phyloP scores from a whole-genome alignment of 2,797 vertebrate species.

The Chrysocyon brachyurus region DNA sequence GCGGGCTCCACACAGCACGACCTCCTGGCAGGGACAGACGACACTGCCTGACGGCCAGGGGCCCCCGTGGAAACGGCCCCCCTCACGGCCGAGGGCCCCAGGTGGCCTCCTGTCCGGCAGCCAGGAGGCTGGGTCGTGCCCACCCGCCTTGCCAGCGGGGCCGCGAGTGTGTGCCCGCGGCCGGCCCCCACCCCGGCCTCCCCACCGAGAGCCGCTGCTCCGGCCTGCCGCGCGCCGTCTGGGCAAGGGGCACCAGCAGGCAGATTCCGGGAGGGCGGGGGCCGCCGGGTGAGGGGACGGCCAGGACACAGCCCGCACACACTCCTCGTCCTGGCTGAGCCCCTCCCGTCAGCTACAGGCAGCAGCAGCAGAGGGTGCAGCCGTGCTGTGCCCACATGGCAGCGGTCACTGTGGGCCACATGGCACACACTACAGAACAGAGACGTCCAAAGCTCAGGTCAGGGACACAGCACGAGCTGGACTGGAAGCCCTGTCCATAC shows the following conservation, averaged over 20 bases:
- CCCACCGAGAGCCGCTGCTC: not conserved
- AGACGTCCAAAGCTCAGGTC: not conserved
- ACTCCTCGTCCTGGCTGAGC: fast-evolving
- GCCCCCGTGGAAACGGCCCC: not conserved
- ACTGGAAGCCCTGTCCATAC: not conserved
- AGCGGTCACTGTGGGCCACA: fast-evolving
- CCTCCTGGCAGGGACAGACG: not conserved
- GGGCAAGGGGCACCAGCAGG: not conserved
- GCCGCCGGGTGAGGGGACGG: fast-evolving
- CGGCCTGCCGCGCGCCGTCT: fast-evolving
- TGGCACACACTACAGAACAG: not conserved
- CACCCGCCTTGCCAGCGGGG: no score
- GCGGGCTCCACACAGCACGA: not conserved
- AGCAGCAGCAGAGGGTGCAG: no score
- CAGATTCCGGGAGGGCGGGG: not conserved
- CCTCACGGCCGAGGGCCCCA: not conserved
- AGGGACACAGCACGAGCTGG: not conserved
- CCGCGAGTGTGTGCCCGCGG: not conserved
- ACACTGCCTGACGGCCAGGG: fast-evolving
- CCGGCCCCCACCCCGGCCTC: not conserved
- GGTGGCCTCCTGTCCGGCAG: not conserved
- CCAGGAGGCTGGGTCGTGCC: not conserved
- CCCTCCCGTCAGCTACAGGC: fast-evolving
- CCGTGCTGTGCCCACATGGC: fast-evolving
- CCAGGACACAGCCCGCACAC: fast-evolving